These are phyloP conservation scores for Oceanodroma leucorhoa DNA, from an alignment of 2,797 vertebrate species.

Conservation along the genomic window DNA sequence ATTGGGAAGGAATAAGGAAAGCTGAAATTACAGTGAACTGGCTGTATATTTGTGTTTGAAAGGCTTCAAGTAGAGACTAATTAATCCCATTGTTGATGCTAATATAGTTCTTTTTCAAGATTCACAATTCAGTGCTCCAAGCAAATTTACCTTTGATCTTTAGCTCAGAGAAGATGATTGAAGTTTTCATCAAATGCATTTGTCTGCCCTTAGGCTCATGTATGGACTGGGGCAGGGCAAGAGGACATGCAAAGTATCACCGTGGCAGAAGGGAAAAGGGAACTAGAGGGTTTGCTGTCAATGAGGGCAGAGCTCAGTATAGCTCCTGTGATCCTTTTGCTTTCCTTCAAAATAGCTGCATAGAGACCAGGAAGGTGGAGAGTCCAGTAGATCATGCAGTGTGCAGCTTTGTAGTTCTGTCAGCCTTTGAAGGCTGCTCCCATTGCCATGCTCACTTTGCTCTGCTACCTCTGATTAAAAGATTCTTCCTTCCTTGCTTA, in stretches of 20 bases:
- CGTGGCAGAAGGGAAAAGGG: neutral
- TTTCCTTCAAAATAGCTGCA: neutral
- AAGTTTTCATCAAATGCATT: conserved; percentile 8
- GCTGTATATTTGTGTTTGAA: conserved; percentile 23
- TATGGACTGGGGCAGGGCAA: neutral
- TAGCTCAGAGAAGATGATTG: conserved; percentile 14
- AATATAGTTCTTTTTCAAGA: conserved; percentile 60
- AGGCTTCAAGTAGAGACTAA: conserved; percentile 53
- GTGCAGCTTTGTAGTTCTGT: neutral
- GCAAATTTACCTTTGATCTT: conserved; percentile 72
- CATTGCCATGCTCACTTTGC: neutral
- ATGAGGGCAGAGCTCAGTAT: neutral
- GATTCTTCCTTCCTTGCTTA: neutral
- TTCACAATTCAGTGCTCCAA: conserved; percentile 25
- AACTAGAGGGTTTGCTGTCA: neutral
- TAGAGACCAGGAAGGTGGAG: neutral
- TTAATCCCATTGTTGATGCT: conserved; percentile 76
- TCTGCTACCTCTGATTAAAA: neutral
- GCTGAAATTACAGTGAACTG: neutral
- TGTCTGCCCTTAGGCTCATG: neutral
- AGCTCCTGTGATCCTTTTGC: neutral
- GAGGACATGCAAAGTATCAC: neutral
- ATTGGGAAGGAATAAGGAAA: neutral
- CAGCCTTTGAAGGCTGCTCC: neutral
- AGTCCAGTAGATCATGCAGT: rapidly evolving